Conservation (phyloP, 2,113 vertebrate genomes). For the Sinocyclocheilus maitianheensis region DNA sequence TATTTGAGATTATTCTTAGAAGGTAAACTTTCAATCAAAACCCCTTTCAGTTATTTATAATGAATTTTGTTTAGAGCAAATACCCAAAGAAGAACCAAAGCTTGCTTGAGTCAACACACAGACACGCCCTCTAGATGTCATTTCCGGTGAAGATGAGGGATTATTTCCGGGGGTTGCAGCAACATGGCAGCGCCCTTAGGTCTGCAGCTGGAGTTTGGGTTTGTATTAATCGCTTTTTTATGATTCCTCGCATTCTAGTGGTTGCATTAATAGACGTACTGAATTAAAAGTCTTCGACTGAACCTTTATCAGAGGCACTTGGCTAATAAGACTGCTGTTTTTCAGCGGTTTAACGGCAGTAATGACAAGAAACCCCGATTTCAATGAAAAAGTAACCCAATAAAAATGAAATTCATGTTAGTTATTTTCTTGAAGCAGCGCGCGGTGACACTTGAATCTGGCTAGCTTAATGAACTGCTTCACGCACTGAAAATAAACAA, state of each 20-base stretch:
- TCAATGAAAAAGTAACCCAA: too few relatives aligned
- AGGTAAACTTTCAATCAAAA: background rate
- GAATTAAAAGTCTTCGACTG: background rate
- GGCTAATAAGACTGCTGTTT: background rate
- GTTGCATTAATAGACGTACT: background rate
- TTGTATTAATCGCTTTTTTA: conserved; percentile 57
- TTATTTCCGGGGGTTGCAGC: conserved; percentile 60
- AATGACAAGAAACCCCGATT: background rate
- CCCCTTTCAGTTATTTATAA: background rate
- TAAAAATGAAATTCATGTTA: background rate
- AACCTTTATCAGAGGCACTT: background rate
- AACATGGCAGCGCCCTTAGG: conserved; percentile 87
- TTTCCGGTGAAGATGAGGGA: conserved; percentile 55
- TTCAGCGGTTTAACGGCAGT: background rate
- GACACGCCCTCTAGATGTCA: conserved; percentile 42
- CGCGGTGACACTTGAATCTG: background rate
- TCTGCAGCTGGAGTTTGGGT: conserved; percentile 92
- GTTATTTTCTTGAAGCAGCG: background rate
- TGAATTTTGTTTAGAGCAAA: background rate
- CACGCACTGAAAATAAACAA: background rate
- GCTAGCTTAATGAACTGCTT: background rate
- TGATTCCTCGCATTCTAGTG: background rate
- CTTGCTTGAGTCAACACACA: background rate
- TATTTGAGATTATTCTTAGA: background rate
- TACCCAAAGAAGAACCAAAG: background rate